These are phyloP conservation scores for Dicrurus megarhynchus DNA, from an alignment of 2,113 vertebrate species.

Conservation along the genomic window DNA sequence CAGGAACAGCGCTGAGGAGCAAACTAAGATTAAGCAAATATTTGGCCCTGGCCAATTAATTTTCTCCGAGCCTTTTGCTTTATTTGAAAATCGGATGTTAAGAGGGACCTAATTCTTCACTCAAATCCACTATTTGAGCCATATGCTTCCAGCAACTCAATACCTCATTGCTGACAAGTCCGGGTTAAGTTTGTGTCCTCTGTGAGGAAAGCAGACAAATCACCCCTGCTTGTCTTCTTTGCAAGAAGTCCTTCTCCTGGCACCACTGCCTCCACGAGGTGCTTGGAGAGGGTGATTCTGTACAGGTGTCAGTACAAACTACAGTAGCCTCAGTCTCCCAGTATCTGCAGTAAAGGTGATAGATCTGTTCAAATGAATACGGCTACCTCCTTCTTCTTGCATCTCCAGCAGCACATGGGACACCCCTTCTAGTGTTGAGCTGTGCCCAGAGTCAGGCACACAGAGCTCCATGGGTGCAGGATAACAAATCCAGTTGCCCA, in stretches of 20 bases:
- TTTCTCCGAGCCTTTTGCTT: neutral
- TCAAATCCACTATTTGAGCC: neutral
- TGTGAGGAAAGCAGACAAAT: neutral
- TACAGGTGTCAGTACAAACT: neutral
- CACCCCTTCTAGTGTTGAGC: neutral
- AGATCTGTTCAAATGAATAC: neutral
- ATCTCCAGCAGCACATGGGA: neutral
- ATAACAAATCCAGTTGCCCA: neutral
- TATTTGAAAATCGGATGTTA: neutral
- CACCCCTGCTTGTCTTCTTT: neutral
- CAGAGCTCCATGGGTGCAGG: too few species aligned
- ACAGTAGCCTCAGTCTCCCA: neutral
- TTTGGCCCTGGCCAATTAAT: neutral
- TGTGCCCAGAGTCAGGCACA: neutral
- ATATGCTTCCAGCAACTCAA: neutral
- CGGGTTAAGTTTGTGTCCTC: neutral
- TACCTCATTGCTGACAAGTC: neutral
- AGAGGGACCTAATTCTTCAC: neutral
- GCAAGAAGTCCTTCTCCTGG: neutral
- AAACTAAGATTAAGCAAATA: neutral
- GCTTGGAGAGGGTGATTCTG: neutral
- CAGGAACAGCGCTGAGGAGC: accelerated
- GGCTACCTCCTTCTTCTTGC: neutral
- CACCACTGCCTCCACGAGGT: accelerated
- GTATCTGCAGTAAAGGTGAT: neutral